Conservation (phyloP, 2,113 vertebrate species). For the Boleophthalmus pectinirostris region DNA sequence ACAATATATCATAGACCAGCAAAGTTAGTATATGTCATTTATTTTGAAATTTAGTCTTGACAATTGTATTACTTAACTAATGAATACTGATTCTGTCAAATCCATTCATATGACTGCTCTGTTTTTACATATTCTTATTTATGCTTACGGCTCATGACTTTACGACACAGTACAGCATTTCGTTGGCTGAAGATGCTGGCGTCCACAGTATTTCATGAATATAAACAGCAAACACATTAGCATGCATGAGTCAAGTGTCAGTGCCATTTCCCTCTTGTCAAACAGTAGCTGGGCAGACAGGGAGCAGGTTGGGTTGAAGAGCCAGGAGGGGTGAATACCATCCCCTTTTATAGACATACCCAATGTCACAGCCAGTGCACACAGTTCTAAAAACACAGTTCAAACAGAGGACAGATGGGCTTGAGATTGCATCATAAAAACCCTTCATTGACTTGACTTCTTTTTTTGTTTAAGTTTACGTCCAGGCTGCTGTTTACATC, state of each 20-base stretch:
- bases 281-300: conserved; percentile 48
- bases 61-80: not conserved
- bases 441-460: conserved; percentile 8
- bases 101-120: not conserved
- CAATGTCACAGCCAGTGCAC: conserved; percentile 39
- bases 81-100: not conserved
- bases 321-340: conserved; percentile 65
- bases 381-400: conserved; percentile 33
- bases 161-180: not conserved
- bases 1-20: not conserved
- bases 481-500: not conserved
- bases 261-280: conserved; percentile 51
- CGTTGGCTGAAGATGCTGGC: conserved; percentile 5
- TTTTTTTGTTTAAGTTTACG: conserved; percentile 31
- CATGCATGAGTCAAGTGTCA: conserved; percentile 36
- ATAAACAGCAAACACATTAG: conserved; percentile 22
- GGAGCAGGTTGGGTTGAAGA: conserved; percentile 48
- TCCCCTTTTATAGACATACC: conserved; percentile 77
- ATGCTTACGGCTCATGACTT: conserved; percentile 5
- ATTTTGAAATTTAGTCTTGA: not conserved
- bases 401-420: conserved; percentile 50
- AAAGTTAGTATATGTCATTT: not conserved
- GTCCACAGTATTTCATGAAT: conserved; percentile 25
- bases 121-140: conserved; percentile 5
- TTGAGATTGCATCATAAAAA: conserved; percentile 30